Base-by-base conservation (phyloP, 1,140 invertebrate species). In the Pogonus chalceus region DNA sequence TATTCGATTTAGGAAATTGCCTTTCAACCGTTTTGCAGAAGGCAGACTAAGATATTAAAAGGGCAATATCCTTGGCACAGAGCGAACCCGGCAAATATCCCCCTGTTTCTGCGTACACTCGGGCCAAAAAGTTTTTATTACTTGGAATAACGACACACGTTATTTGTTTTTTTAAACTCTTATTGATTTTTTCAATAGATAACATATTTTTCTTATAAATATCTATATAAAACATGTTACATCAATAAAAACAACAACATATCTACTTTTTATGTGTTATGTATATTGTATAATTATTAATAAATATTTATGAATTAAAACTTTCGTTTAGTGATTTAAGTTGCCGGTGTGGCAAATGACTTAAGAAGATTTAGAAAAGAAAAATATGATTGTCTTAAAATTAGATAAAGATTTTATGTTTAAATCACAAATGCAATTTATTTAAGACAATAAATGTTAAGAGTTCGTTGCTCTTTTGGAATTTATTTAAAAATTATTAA, bases 1-100 rank as follows among this genome's bases (percentile, higher is more conserved):
- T n/a, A n/a, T n/a, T n/a, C n/a, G n/a, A n/a, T n/a, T n/a, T n/a
- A n/a, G n/a, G n/a, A n/a, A n/a, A n/a, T n/a, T n/a, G n/a, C n/a
- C n/a, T n/a, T n/a, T n/a, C n/a, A n/a, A 14, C 37, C 18, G 18
- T 43, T 43, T 43, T 18, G 18, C 37, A 43, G 37, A 43, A 43
- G 7, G 37, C 37, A 43, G 37, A 43, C 37, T 10, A 43, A 43
- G 37, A 18, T 16, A 43, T 43, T 43, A 7, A 43, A 43, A 43
- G 37, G 37, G 37, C 37, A 43, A 43, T 43, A 43, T 43, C 37
- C 37, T 43, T 43, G 18, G n/a, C 37, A 4, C 37, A 10, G 18
- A 3, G 4, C 37, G 9, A 10, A 7, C 37, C 18, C 26, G 4
- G 26, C 26, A 31, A 14, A 31, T 43, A 16, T 18, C 37, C 9